These are phyloP conservation scores for Lucifuga dentata DNA, from an alignment of 2,113 vertebrate genomes.

Conservation along the genomic window DNA sequence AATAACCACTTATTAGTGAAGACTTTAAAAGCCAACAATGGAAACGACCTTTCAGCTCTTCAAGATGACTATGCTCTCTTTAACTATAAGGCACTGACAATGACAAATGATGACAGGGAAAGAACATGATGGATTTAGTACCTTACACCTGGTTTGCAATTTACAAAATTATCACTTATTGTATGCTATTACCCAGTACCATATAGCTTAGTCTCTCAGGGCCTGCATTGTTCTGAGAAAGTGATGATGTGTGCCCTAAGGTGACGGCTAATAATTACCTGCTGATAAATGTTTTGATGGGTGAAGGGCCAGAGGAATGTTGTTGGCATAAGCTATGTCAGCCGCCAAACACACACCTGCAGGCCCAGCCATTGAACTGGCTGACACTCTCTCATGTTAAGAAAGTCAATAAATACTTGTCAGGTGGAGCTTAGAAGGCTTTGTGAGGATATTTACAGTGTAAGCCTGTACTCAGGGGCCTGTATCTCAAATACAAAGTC, in stretches of 20 bases:
- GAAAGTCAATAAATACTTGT: conserved; percentile 50
- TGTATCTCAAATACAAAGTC: conserved; percentile 30
- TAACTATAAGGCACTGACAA: conserved; percentile 3
- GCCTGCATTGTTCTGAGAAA: conserved; percentile 47
- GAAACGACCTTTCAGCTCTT: conserved; percentile 33
- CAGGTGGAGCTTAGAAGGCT: conserved; percentile 36
- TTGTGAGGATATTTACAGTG: conserved; percentile 40
- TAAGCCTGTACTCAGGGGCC: conserved; percentile 33
- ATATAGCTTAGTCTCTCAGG: conserved; percentile 13
- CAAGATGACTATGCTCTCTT: conserved; percentile 32
- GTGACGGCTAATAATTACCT: conserved; percentile 70
- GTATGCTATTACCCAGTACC: conserved; percentile 11
- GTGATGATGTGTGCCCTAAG: conserved; percentile 24
- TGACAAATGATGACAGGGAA: conserved; percentile 32
- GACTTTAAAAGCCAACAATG: conserved; percentile 27
- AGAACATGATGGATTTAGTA: conserved; percentile 17
- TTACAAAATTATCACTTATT: conserved; percentile 29
- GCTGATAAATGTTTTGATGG: conserved; percentile 34
- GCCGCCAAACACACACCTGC: conserved; percentile 33
- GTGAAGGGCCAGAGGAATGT: conserved; percentile 15
- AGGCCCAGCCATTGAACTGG: conserved; percentile 16
- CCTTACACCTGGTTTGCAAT: conserved; percentile 46
- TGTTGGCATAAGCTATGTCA: conserved; percentile 6
- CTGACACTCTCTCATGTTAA: conserved; percentile 20
- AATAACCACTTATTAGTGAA: conserved; percentile 39